Conservation (phyloP, 2,888 invertebrate species). For the Sinohyriopsis cumingii region DNA sequence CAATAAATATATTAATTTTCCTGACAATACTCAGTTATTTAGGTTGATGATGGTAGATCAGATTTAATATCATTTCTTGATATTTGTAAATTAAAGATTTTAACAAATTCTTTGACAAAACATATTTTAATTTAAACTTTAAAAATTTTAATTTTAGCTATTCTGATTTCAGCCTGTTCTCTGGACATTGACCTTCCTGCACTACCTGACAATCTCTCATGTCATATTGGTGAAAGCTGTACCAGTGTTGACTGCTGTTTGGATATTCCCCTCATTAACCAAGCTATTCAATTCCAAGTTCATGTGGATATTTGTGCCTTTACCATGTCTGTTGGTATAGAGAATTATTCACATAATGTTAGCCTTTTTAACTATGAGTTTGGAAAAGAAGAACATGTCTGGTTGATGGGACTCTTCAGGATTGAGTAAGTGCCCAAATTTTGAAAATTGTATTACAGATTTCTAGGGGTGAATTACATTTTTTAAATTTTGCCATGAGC, state of each 20-base stretch:
- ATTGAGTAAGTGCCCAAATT: constrained; percentile 20
- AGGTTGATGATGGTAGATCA: too few relatives aligned
- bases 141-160: neutral
- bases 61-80: too few relatives aligned
- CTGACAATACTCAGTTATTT: too few relatives aligned
- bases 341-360: constrained; percentile 19
- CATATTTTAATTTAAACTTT: neutral
- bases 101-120: too few relatives aligned
- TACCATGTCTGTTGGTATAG: constrained; percentile 22
- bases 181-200: constrained; percentile 16
- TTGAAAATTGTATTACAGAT: too few relatives aligned
- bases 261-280: constrained; percentile 15
- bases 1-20: too few relatives aligned
- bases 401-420: constrained; percentile 30
- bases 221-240: constrained; percentile 31
- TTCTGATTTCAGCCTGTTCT: constrained; percentile 14
- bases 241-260: constrained; percentile 41
- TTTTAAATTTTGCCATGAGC: too few relatives aligned
- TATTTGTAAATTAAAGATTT: too few relatives aligned
- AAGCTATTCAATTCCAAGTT: constrained; percentile 4
- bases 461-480: too few relatives aligned
- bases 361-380: constrained; percentile 26
- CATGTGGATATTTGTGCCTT: constrained; percentile 14
- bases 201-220: constrained; percentile 24
- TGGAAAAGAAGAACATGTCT: constrained; percentile 26